Evolutionary conservation across 2,888 invertebrate species (phyloP), one percentile per base, ranked within the genome.

Genomic region (Temnothorax rugatulus): DNA sequence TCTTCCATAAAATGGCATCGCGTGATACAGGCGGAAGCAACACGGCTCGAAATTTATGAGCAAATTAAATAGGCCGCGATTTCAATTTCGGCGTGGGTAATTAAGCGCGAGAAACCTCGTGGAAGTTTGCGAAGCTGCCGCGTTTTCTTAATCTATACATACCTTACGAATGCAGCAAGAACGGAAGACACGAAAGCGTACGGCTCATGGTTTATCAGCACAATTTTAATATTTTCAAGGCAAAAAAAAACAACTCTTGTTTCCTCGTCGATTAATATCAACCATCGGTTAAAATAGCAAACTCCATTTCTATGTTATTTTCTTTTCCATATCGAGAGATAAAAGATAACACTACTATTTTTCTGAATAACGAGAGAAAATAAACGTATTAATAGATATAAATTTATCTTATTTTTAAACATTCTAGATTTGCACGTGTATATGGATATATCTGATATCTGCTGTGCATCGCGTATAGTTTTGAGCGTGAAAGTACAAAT

Each of bases 61-160:
- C 47, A 25, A 73, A 73, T 81, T 38, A 81, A 79, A 73, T 59
- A 81, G 59, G 38, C 71, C 57, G 38, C 44, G 44, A 79, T 38
- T 73, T 73, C 47, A 81, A 73, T 81, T 81, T 25, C 13, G 8
- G 25, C 47, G 34, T 47, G 25, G 38, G 8, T 81, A 73, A 59
- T 81, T 59, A 81, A 59, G 15, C 57, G 57, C 57, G 57, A 79
- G 66, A 59, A 79, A 69, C 21, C 21, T 59, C 21, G 21, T 47
- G 34, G 73, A 47, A 81, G 73, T 71, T 71, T 59, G 71, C 38
- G n/a, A 68, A 41, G 29, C 52, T 79, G 4, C 15, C 44, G 59
- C 8, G 18, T 79, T 59, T 38, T 21, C 47, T 73, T 73, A 47
- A 81, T 59, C 21, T 59, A 59, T 59, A 15, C 3, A 59, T 59